Evolutionary conservation across 2,888 invertebrate genomes (phyloP), one percentile per base, ranked within the genome.

Genomic region (Synergus itoensis): DNA sequence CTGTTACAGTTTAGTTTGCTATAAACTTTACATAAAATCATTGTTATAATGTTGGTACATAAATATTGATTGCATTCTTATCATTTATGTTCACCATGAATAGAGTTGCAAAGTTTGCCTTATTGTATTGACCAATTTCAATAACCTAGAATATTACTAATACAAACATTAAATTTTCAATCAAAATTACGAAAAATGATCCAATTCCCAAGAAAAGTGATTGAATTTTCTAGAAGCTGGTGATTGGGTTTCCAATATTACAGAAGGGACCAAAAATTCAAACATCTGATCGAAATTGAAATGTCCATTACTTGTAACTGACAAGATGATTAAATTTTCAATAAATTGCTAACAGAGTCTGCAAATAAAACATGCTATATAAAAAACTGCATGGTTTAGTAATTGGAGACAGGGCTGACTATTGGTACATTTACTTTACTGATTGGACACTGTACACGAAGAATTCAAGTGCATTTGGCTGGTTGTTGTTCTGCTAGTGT

Each of bases 401-500:
- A 9, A 18, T 57, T n/a, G 53, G n/a, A 57, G 2, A 0, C 3
- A 57, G 18, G 53, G 53, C 53, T 57, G 18, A 43, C 67, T 67
- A 67, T 45, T 45, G 67, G 7, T 45, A 45, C 21, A 21, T 41
- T 41, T 67, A 41, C 21, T 45, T 21, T 67, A 67, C 45, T 67
- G 21, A 67, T 45, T 67, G 41, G 21, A 67, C 21, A 21, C 21
- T 40, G 14, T 21, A 41, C 21, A 21, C 14, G 18, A 67, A 45
- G 14, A 67, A 45, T 67, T 8, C 45, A 14, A 67, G 45, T 18
- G 40, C 53, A 75, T 75, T 53, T 75, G 60, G 57, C 57, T 40
- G n/a, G 21, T 40, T 75, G 40, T 40, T n/a, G 57, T 60, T 76
- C 73, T 53, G 62, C 69, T 36, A 60, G n/a, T 60, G 57, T 60